A percentile compares a stretch with the other conserved stretches of the same genome.
phyloP scores from a whole-genome alignment of 2,797 vertebrate species.

The Urophycis tenuis region DNA sequence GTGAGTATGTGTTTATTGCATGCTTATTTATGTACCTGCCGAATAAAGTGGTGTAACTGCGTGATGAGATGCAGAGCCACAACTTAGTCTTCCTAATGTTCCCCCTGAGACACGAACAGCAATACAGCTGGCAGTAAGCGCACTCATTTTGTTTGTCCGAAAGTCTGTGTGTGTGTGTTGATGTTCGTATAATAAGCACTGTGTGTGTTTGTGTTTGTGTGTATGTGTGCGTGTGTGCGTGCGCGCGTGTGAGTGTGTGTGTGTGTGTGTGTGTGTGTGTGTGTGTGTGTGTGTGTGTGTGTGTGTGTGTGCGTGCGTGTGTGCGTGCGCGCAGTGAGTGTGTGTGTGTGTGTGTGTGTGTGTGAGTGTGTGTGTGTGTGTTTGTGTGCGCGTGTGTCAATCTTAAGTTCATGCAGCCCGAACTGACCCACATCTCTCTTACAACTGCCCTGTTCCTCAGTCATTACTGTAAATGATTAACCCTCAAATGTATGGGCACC shows the following conservation, averaged over 20 bases:
- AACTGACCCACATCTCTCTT: conserved; percentile 52
- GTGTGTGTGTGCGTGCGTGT: conserved; percentile 27
- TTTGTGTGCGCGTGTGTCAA: conserved; percentile 34
- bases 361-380: conserved; percentile 31
- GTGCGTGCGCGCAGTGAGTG: conserved; percentile 44
- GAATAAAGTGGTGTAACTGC: not conserved
- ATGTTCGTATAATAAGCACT: not conserved
- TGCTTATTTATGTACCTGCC: conserved; percentile 13
- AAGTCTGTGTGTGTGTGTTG: conserved; percentile 7
- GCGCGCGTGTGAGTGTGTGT: not conserved
- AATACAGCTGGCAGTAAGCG: conserved; percentile 35
- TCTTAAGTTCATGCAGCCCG: conserved; percentile 39
- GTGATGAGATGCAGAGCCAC: conserved; percentile 21
- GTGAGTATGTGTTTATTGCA: conserved; percentile 7
- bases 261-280: conserved; percentile 23
- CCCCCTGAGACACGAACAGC: conserved; percentile 23
- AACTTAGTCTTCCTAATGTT: conserved; percentile 32
- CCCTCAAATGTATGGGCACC: conserved; percentile 45
- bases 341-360: conserved; percentile 27
- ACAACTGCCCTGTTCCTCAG: conserved; percentile 31
- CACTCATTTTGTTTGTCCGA: not conserved
- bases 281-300: conserved; percentile 27
- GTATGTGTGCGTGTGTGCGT: conserved; percentile 4
- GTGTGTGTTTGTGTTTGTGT: conserved; percentile 3
- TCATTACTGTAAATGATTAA: conserved; percentile 53